Conservation (phyloP, 2,113 vertebrate genomes). For the Notechis scutatus region DNA sequence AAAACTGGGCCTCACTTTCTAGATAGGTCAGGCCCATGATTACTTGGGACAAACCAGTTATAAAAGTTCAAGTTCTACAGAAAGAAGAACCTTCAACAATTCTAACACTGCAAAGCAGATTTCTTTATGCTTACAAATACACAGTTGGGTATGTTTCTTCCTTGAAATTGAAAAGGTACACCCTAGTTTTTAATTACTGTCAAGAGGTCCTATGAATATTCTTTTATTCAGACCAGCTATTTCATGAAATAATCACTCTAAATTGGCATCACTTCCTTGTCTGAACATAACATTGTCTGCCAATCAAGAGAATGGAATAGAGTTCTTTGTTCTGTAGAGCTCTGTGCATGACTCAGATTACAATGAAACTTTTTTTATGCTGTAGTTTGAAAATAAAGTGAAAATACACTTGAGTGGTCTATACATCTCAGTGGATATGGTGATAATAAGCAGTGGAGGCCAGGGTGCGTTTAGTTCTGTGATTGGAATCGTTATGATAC, state of each 20-base stretch:
- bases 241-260: background rate
- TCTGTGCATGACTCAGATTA: background rate
- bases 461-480: background rate
- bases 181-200: background rate
- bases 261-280: background rate
- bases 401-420: background rate
- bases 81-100: background rate
- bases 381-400: background rate
- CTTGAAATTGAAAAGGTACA: background rate
- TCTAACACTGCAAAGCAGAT: background rate
- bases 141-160: background rate
- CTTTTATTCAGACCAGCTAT: background rate
- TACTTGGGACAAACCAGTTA: background rate
- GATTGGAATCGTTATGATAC: background rate
- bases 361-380: background rate
- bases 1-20: background rate
- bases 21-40: background rate
- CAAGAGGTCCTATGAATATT: background rate
- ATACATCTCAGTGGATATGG: background rate
- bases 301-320: background rate
- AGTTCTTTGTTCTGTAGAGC: background rate
- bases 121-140: background rate
- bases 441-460: background rate
- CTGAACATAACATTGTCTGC: background rate
- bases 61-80: background rate